Evolutionary conservation across 2,113 vertebrate genomes (phyloP).

Genomic region (Anguilla rostrata): DNA sequence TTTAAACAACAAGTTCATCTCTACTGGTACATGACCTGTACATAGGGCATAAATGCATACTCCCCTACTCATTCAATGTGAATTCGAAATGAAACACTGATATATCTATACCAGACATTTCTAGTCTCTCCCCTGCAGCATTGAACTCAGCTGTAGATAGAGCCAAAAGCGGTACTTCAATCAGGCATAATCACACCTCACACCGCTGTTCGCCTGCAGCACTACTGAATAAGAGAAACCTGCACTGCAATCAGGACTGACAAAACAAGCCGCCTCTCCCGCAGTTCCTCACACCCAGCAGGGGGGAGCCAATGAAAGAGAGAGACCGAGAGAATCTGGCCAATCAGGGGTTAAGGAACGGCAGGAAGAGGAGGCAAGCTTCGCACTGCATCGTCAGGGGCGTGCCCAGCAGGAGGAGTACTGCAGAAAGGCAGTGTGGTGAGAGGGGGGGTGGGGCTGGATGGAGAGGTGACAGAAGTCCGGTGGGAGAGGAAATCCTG

Average conservation of each 20-base stretch:
- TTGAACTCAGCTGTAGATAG: background rate
- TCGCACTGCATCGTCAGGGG: background rate
- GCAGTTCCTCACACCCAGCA: background rate
- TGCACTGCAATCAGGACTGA: background rate
- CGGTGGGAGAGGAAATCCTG: background rate
- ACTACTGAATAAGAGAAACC: background rate
- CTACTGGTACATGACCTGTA: background rate
- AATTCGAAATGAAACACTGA: background rate
- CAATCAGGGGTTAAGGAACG: background rate
- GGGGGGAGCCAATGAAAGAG: background rate
- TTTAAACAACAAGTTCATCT: no score
- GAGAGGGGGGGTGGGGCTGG: background rate
- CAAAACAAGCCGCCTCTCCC: background rate
- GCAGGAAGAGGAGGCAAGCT: conserved; percentile 10
- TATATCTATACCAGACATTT: background rate
- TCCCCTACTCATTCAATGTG: background rate
- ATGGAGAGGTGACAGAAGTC: background rate
- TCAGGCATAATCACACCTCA: background rate
- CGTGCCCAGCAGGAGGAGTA: background rate
- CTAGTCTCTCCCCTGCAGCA: background rate
- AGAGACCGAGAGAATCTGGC: background rate
- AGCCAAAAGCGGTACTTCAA: background rate
- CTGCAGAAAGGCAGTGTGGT: background rate
- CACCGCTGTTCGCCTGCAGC: background rate
- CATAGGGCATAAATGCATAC: background rate